A percentile compares a stretch with the other conserved stretches of the same genome.
phyloP scores from a whole-genome alignment of 1,140 invertebrate genomes.

The Trissolcus basalis region DNA sequence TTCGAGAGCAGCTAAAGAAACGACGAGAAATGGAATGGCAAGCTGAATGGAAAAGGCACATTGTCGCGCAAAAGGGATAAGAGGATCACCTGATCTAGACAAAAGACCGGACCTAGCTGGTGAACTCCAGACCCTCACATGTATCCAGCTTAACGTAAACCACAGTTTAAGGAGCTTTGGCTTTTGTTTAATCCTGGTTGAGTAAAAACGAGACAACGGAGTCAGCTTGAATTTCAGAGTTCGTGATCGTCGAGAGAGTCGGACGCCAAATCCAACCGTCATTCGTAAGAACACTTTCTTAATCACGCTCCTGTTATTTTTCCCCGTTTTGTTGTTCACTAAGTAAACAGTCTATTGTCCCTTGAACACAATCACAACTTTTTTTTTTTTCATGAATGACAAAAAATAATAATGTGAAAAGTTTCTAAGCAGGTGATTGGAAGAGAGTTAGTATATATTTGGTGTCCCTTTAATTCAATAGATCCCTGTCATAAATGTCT shows the following conservation, averaged over 20 bases:
- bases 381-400: slow-evolving; percentile 7
- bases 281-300: slow-evolving; percentile 50
- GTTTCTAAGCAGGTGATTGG: too few species aligned
- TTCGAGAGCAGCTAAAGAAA: slow-evolving; percentile 44
- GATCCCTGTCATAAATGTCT: slow-evolving; percentile 49
- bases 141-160: slow-evolving; percentile 74
- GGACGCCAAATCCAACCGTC: slow-evolving; percentile 43
- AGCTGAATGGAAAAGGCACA: slow-evolving; percentile 45
- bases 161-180: slow-evolving; percentile 76
- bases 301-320: slow-evolving; percentile 28
- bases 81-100: slow-evolving; percentile 66
- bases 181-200: slow-evolving; percentile 74
- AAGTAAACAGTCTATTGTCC: too few species aligned
- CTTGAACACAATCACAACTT: too few species aligned
- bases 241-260: slow-evolving; percentile 64
- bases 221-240: slow-evolving; percentile 61
- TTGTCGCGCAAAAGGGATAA: slow-evolving; percentile 61
- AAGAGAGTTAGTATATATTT: too few species aligned
- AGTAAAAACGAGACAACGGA: slow-evolving; percentile 73
- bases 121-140: slow-evolving; percentile 68
- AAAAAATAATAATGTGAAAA: too few species aligned
- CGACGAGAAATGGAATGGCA: slow-evolving; percentile 49
- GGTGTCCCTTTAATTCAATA: too few species aligned
- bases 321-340: neutral
- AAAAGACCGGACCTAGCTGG: slow-evolving; percentile 59